These are phyloP conservation scores for Lingula anatina DNA, from an alignment of 2,888 invertebrate genomes.

Conservation along the genomic window DNA sequence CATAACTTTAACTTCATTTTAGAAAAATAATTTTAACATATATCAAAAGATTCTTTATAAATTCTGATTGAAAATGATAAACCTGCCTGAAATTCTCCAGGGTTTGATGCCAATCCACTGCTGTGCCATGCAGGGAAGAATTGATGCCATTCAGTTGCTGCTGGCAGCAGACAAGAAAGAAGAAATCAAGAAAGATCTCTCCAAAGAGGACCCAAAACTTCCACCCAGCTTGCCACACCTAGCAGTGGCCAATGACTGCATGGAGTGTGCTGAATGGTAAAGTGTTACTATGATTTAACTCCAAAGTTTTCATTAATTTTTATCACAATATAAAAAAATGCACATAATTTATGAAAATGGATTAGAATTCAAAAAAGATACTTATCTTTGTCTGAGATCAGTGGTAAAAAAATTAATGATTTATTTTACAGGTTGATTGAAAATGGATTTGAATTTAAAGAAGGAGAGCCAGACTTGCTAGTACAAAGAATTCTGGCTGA, in stretches of 20 bases:
- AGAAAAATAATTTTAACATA: no score
- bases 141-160: slow-evolving; percentile 39
- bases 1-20: no score
- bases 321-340: no score
- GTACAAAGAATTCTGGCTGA: slow-evolving; percentile 43
- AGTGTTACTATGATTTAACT: no score
- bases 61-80: no score
- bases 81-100: no score
- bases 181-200: slow-evolving; percentile 20
- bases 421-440: slow-evolving; percentile 41
- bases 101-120: slow-evolving; percentile 46
- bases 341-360: no score
- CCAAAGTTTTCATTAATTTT: no score
- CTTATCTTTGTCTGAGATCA: no score
- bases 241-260: slow-evolving; percentile 41
- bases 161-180: slow-evolving; percentile 28
- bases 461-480: slow-evolving; percentile 39
- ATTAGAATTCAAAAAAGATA: no score
- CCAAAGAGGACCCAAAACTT: slow-evolving; percentile 22
- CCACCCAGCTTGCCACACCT: slow-evolving; percentile 45
- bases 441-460: slow-evolving; percentile 41
- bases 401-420: no score
- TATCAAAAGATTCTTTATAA: no score
- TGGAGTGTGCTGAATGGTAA: slow-evolving; percentile 42
- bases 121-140: slow-evolving; percentile 48